phyloP scores from a whole-genome alignment of 2,888 invertebrate species.

The Drosophila dives region DNA sequence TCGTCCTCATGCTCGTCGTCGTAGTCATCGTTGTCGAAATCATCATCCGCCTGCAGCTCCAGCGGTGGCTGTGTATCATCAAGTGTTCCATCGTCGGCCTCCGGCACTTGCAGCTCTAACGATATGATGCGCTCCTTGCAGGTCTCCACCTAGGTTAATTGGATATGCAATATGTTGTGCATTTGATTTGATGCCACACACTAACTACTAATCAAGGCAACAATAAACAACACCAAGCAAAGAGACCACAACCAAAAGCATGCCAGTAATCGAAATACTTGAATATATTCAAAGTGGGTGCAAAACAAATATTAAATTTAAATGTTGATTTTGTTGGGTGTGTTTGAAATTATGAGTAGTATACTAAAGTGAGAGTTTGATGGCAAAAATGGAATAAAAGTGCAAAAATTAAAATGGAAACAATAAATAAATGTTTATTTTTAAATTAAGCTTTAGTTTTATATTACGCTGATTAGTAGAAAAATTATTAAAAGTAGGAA shows the following conservation, averaged over 20 bases:
- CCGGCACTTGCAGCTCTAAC: slow-evolving; percentile 90
- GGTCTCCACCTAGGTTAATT: slow-evolving; percentile 90
- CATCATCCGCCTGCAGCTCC: slow-evolving; percentile 54
- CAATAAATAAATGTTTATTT: neutral
- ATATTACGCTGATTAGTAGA: neutral
- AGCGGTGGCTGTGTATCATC: slow-evolving; percentile 69
- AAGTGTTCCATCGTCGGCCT: slow-evolving; percentile 64
- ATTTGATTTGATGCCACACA: slow-evolving; percentile 55
- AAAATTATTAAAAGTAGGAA: neutral
- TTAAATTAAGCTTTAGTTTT: neutral
- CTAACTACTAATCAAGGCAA: slow-evolving; percentile 60
- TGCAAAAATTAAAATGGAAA: neutral
- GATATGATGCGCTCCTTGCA: slow-evolving; percentile 96
- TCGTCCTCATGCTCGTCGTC: slow-evolving; percentile 81
- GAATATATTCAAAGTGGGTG: slow-evolving; percentile 3
- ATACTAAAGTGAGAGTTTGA: neutral
- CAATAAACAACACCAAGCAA: slow-evolving; percentile 35
- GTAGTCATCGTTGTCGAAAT: slow-evolving; percentile 76
- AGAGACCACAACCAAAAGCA: slow-evolving; percentile 57
- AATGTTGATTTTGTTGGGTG: neutral
- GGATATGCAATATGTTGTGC: slow-evolving; percentile 75
- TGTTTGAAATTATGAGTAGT: neutral
- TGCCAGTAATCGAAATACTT: slow-evolving; percentile 23
- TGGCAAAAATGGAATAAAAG: neutral
- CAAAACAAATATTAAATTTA: neutral